phyloP scores from a whole-genome alignment of 2,113 vertebrate genomes.

The Menura novaehollandiae region DNA sequence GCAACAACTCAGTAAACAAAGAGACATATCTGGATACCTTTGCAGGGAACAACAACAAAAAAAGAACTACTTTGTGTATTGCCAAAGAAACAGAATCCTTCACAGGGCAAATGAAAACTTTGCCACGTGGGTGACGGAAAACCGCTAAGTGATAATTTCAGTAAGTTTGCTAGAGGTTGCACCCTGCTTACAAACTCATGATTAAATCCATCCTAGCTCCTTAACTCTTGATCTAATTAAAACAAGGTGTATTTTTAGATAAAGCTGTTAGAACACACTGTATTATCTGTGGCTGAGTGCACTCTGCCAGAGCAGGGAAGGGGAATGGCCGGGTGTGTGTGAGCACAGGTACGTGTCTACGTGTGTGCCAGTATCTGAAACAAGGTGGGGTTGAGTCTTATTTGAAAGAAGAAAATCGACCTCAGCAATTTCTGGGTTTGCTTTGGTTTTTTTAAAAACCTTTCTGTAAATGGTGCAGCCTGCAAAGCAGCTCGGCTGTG shows the following conservation, averaged over 20 bases:
- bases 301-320: not conserved
- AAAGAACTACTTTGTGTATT: not conserved
- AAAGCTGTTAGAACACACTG: not conserved
- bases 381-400: not conserved
- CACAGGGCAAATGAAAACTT: not conserved
- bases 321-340: not conserved
- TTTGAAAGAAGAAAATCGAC: not conserved
- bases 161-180: not conserved
- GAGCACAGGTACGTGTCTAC: not conserved
- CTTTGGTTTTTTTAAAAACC: not conserved
- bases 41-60: not conserved
- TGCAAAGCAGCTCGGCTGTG: not conserved
- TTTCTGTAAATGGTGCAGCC: not conserved
- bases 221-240: not conserved
- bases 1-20: not conserved
- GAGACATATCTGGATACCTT: not conserved
- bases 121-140: not conserved
- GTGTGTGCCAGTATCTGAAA: not conserved
- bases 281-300: not conserved
- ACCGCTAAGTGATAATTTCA: not conserved
- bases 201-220: not conserved
- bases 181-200: not conserved
- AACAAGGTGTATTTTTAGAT: constrained; percentile 33
- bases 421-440: not conserved
- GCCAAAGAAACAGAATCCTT: not conserved